Percentiles rank a stretch among this genome's conserved stretches.
Conservation (phyloP, 2,113 vertebrate species). For the Sturnira hondurensis region DNA sequence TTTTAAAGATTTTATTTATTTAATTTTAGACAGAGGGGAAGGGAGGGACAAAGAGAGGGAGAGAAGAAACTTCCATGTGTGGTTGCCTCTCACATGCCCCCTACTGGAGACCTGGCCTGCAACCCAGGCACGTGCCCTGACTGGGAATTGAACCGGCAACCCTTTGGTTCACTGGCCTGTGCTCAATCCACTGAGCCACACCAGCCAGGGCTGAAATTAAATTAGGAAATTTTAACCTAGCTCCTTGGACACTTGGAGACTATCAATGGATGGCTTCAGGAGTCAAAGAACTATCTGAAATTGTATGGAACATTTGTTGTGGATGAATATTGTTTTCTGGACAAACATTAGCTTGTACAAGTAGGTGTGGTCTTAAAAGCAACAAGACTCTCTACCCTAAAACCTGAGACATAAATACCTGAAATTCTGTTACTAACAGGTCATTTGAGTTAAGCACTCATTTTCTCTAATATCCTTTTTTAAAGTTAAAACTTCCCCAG, state of each 20-base stretch:
- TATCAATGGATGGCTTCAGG: neutral
- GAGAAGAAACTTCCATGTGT: no score
- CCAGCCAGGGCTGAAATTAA: neutral
- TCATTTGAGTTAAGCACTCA: neutral
- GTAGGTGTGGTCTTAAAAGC: neutral
- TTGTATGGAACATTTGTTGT: neutral
- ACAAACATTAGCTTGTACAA: neutral
- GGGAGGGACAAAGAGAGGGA: no score
- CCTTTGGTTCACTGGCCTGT: no score
- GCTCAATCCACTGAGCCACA: no score
- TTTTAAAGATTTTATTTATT: no score
- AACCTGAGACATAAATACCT: neutral
- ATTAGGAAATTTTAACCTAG: neutral
- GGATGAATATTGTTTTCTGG: neutral
- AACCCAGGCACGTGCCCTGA: no score
- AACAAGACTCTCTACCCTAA: neutral
- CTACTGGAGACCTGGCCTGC: no score
- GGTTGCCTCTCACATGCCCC: no score
- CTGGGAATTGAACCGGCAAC: no score
- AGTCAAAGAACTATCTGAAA: constrained; percentile 16
- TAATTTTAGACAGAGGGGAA: no score
- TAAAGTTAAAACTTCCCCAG: neutral
- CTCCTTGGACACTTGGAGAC: neutral
- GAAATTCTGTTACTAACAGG: neutral
- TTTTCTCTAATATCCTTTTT: neutral